Evolutionary conservation across 2,888 invertebrate genomes (phyloP), one percentile per base, ranked within the genome.

Genomic region (Fabriciana adippe): DNA sequence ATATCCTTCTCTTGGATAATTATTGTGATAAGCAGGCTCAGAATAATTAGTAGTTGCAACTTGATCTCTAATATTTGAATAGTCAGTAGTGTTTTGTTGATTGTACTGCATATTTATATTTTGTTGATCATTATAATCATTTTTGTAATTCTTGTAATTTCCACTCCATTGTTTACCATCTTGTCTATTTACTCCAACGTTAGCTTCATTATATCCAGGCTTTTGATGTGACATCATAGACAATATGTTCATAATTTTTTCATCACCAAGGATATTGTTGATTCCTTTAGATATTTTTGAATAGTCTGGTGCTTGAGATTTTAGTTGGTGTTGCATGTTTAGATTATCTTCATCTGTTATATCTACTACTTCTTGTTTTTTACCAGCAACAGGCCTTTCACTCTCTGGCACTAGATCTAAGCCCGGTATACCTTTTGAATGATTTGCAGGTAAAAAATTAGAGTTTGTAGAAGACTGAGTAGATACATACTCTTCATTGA

Each of bases 401-500:
- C 74, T 79, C 5, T 93, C 93, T 72, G 90, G 92, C 13, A 95
- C 94, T 69, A 96, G 92, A 90, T 96, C 96, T 67, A 96, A 90
- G 0, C 96, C 96, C 13, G 96, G 96, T 79, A 96, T 96, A 54
- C 94, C 95, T 76, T 93, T 94, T 35, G 83, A 77, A 48, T 78
- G 82, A 78, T 77, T 81, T 67, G 80, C 76, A 35, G 85, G 83
- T 54, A 92, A 75, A 76, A 91, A 92, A 68, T 77, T 83, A 53
- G 86, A 72, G 63, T 79, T 83, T 51, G 76, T 76, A 55, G 61
- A n/a, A 35, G 50, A 69, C 57, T 76, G 69, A 68, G 74, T 71
- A 55, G 72, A n/a, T 55, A 73, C 41, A 64, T 77, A 74, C 61
- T 78, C 76, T 35, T 80, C 74, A 66, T 70, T 75, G 63, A 69